phyloP scores from a whole-genome alignment of 2,888 invertebrate genomes.

The Abrostola tripartita region DNA sequence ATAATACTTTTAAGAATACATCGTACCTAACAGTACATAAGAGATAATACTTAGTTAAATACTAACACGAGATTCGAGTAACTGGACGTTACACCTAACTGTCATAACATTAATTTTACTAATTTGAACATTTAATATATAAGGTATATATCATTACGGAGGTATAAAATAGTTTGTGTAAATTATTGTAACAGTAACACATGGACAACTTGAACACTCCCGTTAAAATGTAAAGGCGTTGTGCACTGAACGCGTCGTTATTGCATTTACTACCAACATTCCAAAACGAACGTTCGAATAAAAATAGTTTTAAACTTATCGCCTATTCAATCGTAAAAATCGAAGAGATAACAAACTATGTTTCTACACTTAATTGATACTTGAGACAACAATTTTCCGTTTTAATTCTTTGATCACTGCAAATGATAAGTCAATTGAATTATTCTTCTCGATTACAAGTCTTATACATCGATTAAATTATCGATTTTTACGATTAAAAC shows the following conservation, averaged over 20 bases:
- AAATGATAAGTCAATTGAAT: not conserved
- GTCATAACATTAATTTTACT: conserved; percentile 34
- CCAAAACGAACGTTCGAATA: conserved; percentile 35
- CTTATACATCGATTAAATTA: conserved; percentile 2
- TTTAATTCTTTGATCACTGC: not conserved
- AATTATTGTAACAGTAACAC: conserved; percentile 53
- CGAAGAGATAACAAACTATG: not conserved
- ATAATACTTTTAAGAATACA: conserved; percentile 39
- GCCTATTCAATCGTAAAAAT: conserved; percentile 35
- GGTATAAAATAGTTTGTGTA: conserved; percentile 61
- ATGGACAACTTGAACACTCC: conserved; percentile 58
- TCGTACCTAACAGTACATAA: not conserved
- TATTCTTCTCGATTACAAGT: not conserved
- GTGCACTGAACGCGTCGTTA: conserved; percentile 51
- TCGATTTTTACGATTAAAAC: conserved; percentile 38
- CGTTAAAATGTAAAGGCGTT: conserved; percentile 44
- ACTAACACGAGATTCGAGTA: conserved; percentile 50
- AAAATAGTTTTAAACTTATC: conserved; percentile 27
- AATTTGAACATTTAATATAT: conserved; percentile 48
- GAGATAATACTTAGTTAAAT: conserved; percentile 17
- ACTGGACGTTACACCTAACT: conserved; percentile 51
- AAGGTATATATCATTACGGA: conserved; percentile 44
- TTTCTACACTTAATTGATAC: not conserved
- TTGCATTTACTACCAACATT: conserved; percentile 47
- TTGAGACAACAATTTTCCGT: not conserved